Evolutionary conservation across 2,113 vertebrate genomes (phyloP), one percentile per base, ranked within the genome.

Genomic region (Anseranas semipalmata): DNA sequence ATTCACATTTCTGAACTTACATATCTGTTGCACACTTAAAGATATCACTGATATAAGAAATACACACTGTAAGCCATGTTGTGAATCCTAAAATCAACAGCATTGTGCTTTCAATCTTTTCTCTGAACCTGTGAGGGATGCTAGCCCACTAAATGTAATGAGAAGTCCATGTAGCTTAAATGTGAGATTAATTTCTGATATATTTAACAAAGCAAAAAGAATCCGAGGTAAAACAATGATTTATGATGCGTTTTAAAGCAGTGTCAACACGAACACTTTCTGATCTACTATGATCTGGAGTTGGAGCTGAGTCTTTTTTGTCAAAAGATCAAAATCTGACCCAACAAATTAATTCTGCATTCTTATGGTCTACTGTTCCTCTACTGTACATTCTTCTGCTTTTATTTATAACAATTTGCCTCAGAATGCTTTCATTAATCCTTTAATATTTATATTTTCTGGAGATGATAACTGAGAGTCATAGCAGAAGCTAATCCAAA

Each of bases 401-500:
- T 59, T 79, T 91, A 45, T 79, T 94, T 95, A 88, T 50, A 90
- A 80, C 45, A 85, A 75, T 88, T 95, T 86, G 56, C 87, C 63
- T 79, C 72, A 80, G 63, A 94, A 95, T 80, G 20, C 21, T 83
- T 86, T 53, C 55, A 94, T 77, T 89, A 95, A 80, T 94, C 56
- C 35, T 96, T 93, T 65, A 90, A 79, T 94, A 97, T 90, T 79
- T 90, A 87, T 87, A 56, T 89, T 97, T 93, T 85, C 58, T 73
- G 62, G 53, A 50, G 77, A 65, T 92, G 96, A 93, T 66, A 76
- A 74, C 35, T 39, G 28, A 92, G 80, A 93, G 59, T 87, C 80
- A 80, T 66, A 90, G 52, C 21, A 93, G 75, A 83, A 37, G 15
- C 70, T 95, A 96, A 89, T 90, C 74, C 90, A 86, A 91, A 96